Evolutionary conservation across 2,113 vertebrate species (phyloP), one percentile per base, ranked within the genome.

Genomic region (Trichomycterus rosablanca): DNA sequence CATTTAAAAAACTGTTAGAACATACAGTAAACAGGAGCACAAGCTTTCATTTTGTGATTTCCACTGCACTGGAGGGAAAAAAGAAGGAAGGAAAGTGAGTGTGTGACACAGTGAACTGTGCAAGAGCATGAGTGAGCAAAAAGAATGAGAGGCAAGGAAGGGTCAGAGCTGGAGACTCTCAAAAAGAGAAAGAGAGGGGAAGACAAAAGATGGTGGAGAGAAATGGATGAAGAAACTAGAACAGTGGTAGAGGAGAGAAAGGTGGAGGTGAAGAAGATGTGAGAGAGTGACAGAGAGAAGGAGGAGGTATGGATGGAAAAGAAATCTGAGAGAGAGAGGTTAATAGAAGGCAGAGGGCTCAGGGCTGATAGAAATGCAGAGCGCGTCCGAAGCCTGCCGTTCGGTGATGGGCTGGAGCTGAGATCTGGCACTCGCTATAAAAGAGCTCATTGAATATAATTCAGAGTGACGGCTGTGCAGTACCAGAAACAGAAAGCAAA

Each of bases 391-490:
- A 85, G 85, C 86, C 80, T 81, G 81, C 79, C 82, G 80, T 86
- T 88, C 84, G 68, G 87, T 90, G 91, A 94, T 92, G 90, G 91
- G 84, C 89, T 93, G 89, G 89, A 91, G 89, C 89, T 84, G 88
- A 88, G 90, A 92, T 85, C 89, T 91, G 90, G 90, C 87, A 87
- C 81, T 85, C 76, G 86, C 90, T 90, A 90, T 88, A 92, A 91
- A 92, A 87, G 89, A 88, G 89, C 89, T 91, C 88, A 79, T 91
- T 91, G 92, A 92, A 90, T 92, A 90, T 93, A 92, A 94, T 92
- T 90, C 89, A 92, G 91, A 93, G 87, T 91, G 92, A 93, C 90
- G 89, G 90, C 89, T 88, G 87, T 84, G 70, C 75, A 85, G 82
- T 83, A 79, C 85, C 83, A 82, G 80, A 86, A 80, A 77, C 74